Base-by-base conservation (phyloP, 1,140 invertebrate genomes). In the Caenorhabditis inopinata region DNA sequence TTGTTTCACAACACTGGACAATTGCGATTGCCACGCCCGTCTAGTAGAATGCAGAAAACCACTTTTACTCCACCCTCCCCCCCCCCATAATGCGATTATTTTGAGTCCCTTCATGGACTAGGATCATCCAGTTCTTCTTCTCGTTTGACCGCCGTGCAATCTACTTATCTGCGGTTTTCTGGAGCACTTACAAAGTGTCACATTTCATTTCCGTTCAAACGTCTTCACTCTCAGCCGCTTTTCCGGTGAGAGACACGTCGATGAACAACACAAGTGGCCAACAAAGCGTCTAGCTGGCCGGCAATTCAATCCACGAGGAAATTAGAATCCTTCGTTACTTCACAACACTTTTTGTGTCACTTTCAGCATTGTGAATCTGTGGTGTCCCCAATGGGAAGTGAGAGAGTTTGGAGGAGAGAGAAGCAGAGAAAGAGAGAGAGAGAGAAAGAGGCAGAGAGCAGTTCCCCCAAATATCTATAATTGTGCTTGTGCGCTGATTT, bases 181-280 rank as follows among this genome's bases (percentile, higher is more conserved):
- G 23, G 14, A 68, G 32, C 32, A 68, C 58, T 68, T 68, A 68
- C 58, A 68, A 18, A 68, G 58, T 68, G 58, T 68, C 58, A 68
- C 58, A 68, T 68, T 68, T 68, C 58, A 68, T 68, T 68, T 68
- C 58, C 58, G 58, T 68, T 68, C 58, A 68, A 68, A 21, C 29
- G 58, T 12, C n/a, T 21, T 23, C 21, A 23, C 32, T 38, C 38
- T 42, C 58, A 42, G 25, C 38, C 32, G 35, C n/a, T 21, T 42
- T 42, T 32, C 27, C 25, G 38, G 38, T 42, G 6, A 42, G 38
- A n/a, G n/a, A n/a, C n/a, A 42, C 38, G 38, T 42, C 38, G 5
- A 51, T 11, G 23, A 5, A 2, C 0, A 51, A 1, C 18, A 23
- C 9, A 11, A 51, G 27, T 21, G 46, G 25, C 7, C n/a, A 23